Evolutionary conservation across 2,888 invertebrate species (phyloP).

Genomic region (Cordilura impudica): DNA sequence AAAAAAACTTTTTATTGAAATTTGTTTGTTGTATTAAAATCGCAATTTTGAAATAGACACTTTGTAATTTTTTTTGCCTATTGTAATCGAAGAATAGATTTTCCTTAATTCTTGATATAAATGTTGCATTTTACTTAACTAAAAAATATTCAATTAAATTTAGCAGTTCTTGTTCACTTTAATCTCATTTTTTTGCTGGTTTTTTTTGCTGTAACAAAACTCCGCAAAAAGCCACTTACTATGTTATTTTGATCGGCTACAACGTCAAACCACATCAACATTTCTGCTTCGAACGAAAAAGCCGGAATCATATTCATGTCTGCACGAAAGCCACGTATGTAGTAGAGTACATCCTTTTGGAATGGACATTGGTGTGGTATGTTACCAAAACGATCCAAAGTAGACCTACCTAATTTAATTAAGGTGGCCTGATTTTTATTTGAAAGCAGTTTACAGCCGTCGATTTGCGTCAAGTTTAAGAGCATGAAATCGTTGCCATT

Average conservation of each 20-base stretch:
- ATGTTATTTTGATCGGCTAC: slow-evolving; percentile 63
- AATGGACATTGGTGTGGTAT: slow-evolving; percentile 60
- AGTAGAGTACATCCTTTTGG: slow-evolving; percentile 55
- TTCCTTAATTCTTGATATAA: no score
- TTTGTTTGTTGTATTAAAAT: no score
- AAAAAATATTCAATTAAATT: no score
- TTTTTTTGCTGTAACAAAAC: neutral
- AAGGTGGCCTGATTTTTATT: slow-evolving; percentile 64
- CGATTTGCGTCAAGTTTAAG: slow-evolving; percentile 59
- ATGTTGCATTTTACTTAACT: no score
- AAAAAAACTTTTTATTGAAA: no score
- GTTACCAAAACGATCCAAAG: slow-evolving; percentile 54
- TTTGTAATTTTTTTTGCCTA: no score
- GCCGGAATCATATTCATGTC: slow-evolving; percentile 62
- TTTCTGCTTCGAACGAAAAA: slow-evolving; percentile 62
- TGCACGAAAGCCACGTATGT: slow-evolving; percentile 60
- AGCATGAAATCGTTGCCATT: slow-evolving; percentile 39
- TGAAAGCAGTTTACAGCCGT: slow-evolving; percentile 64
- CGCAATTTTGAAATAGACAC: no score
- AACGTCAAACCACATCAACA: slow-evolving; percentile 60
- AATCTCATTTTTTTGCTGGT: neutral
- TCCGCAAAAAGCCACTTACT: slow-evolving; percentile 53
- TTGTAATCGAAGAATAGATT: no score
- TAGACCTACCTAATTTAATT: slow-evolving; percentile 52
- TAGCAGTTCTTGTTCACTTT: no score